These are phyloP conservation scores for Hydractinia echinata DNA, from an alignment of 30 jellyfish, hydroid and myxozoan genomes.

Conservation along the genomic window DNA sequence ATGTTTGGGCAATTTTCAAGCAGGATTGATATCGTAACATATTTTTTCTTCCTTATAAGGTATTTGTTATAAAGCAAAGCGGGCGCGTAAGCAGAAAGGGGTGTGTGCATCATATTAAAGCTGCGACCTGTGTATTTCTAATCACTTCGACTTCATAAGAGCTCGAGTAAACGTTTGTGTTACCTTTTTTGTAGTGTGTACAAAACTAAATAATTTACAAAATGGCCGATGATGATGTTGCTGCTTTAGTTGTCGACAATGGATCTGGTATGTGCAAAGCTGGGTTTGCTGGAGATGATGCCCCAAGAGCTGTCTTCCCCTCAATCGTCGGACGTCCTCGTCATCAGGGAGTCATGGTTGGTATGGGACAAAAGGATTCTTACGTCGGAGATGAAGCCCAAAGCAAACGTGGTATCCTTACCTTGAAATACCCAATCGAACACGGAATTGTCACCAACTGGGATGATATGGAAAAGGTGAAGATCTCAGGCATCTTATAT, in stretches of 20 bases:
- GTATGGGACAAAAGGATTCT: slow-evolving; percentile 99
- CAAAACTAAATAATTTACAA: not conserved
- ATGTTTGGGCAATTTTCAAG: not conserved
- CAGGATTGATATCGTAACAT: slow-evolving; percentile 3
- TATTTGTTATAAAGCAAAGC: not conserved
- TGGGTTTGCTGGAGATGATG: slow-evolving; percentile 99
- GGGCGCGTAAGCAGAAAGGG: slow-evolving; percentile 18
- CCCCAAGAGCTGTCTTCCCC: slow-evolving; percentile 99
- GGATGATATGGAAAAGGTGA: slow-evolving; percentile 98
- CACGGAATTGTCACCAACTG: slow-evolving; percentile 99
- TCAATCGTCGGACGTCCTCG: slow-evolving; percentile 99
- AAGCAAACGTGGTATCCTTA: slow-evolving; percentile 95
- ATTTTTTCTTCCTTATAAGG: slow-evolving; percentile 10
- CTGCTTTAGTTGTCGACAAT: slow-evolving; percentile 98
- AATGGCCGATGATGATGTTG: slow-evolving; percentile 98
- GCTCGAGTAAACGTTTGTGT: no score
- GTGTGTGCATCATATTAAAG: slow-evolving; percentile 9
- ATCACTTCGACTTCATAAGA: no score
- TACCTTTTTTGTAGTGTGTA: no score
- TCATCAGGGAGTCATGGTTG: slow-evolving; percentile 99
- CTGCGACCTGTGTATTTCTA: no score
- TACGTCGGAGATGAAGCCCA: slow-evolving; percentile 99
- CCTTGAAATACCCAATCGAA: slow-evolving; percentile 98
- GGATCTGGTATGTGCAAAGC: slow-evolving; percentile 99
- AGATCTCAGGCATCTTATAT: not conserved